Evolutionary conservation across 1,140 invertebrate genomes (phyloP).

Genomic region (Leptinotarsa undecemlineata): DNA sequence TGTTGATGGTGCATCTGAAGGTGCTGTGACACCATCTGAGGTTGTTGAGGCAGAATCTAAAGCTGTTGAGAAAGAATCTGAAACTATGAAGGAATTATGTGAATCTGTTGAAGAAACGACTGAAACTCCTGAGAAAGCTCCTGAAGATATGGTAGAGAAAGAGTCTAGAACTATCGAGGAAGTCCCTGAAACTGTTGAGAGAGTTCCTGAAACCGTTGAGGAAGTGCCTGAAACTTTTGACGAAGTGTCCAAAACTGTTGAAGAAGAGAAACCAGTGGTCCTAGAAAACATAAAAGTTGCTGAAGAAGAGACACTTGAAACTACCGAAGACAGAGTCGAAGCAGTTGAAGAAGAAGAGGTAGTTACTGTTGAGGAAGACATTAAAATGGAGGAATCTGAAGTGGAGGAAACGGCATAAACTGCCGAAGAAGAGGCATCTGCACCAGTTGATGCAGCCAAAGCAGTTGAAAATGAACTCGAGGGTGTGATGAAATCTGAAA

Average conservation of each 20-base stretch:
- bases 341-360: not conserved
- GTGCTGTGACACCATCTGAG: not conserved
- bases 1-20: not conserved
- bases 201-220: not conserved
- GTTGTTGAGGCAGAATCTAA: conserved; percentile 15
- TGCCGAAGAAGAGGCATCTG: not conserved
- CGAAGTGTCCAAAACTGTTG: not conserved
- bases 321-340: not conserved
- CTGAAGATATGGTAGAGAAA: conserved; percentile 1
- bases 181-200: not conserved
- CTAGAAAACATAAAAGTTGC: too few relatives aligned
- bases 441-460: too few relatives aligned
- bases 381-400: not conserved
- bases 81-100: not conserved
- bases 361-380: conserved; percentile 9
- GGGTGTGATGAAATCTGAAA: not conserved
- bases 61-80: not conserved
- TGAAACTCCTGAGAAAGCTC: not conserved
- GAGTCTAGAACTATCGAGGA: not conserved
- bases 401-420: conserved; percentile 1
- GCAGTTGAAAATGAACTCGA: not conserved
- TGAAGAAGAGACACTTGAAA: conserved; percentile 5
- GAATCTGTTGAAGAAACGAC: not conserved
- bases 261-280: conserved; percentile 1
- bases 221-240: not conserved